Base-by-base conservation (phyloP, 2,888 invertebrate species). In the Epiblema foenella region DNA sequence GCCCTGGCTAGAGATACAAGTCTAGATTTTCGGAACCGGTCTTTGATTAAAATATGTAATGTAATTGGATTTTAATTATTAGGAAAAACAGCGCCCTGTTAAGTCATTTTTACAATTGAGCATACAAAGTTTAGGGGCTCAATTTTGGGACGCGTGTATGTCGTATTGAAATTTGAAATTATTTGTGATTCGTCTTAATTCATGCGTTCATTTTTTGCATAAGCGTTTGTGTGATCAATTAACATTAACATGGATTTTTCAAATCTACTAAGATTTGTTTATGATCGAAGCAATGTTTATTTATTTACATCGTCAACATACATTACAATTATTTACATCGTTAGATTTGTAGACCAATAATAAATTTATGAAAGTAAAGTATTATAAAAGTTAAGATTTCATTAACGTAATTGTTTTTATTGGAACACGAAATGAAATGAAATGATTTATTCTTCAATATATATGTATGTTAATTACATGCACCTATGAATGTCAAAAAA, bases 261-360 rank as follows among this genome's bases (percentile, higher is more conserved):
- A 15, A 24, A 24, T 24, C n/a, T 24, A 24, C 24, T 24, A 4
- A 24, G 29, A 11, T 10, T 17, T 29, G 17, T 33, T 33, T 29
- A 29, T n/a, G n/a, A n/a, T 49, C 10, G n/a, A 60, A 29, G 24
- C 58, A 29, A 49, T 60, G 29, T 37, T 12, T 12, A 42, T 46
- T 54, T 8, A 49, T 49, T 49, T 7, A 46, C 33, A 57, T 49
- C 12, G 49, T 18, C n/a, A n/a, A n/a, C n/a, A 20, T 60, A 39
- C n/a, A 52, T 68, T 20, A 15, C 7, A 15, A 49, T 54, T 8
- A 49, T 49, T 49, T 7, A 46, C 33, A 57, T 49, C 12, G 49
- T 18, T 57, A 56, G 42, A 17, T 64, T 58, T 9, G 18, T 67
- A 67, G 59, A 52, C 59, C 67, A 67, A 51, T 59, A 57, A 18